Conservation (phyloP, 2,113 vertebrate genomes). For the Nyctibius bracteatus region DNA sequence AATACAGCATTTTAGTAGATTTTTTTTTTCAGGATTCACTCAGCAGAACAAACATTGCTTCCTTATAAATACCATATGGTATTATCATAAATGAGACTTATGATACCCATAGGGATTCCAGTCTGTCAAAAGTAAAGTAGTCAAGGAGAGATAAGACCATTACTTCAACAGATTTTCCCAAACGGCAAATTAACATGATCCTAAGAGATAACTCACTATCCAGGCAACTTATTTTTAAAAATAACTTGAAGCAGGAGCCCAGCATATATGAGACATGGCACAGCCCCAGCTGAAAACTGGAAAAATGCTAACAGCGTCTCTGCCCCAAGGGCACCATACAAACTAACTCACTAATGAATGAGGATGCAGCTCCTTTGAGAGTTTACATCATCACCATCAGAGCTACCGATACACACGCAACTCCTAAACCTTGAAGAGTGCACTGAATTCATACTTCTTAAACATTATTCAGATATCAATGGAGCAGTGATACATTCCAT, state of each 20-base stretch:
- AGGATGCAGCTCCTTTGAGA: not conserved
- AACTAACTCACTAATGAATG: not conserved
- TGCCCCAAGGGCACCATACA: not conserved
- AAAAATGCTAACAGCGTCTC: not conserved
- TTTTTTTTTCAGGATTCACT: not conserved
- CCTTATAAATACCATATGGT: not conserved
- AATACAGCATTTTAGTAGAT: not conserved
- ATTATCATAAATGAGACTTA: not conserved
- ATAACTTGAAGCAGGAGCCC: slow-evolving; percentile 14
- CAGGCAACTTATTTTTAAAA: not conserved
- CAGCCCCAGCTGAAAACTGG: not conserved
- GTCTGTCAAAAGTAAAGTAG: not conserved
- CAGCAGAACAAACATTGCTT: not conserved
- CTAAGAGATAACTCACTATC: not conserved
- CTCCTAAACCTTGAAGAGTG: not conserved
- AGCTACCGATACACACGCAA: not conserved
- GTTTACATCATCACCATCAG: not conserved
- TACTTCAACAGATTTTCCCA: not conserved
- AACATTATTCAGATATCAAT: not conserved
- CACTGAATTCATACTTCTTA: not conserved
- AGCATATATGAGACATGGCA: not conserved
- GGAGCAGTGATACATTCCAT: not conserved
- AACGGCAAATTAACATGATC: not conserved
- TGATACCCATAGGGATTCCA: not conserved
- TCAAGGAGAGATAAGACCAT: not conserved